phyloP scores from a whole-genome alignment of 64 coral and sea anemone genomes.

The Montipora sp. region DNA sequence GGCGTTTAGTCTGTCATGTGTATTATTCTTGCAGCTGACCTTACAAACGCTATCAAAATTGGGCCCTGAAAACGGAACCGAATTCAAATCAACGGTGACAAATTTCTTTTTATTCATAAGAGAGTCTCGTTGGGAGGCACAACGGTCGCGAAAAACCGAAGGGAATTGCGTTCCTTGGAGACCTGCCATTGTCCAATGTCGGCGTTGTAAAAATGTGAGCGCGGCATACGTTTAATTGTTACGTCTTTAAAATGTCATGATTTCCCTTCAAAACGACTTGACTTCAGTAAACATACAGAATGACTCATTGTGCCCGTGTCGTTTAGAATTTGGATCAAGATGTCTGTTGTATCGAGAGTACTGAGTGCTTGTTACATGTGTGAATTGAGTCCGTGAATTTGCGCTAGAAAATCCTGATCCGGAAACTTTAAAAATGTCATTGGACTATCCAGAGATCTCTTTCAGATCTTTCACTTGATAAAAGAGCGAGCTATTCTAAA shows the following conservation, averaged over 20 bases:
- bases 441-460: neutral
- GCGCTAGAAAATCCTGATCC: neutral
- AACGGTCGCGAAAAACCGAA: neutral
- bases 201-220: slow-evolving; percentile 35
- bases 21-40: slow-evolving; percentile 47
- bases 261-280: slow-evolving; percentile 36
- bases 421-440: too few species aligned
- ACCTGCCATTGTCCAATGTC: slow-evolving; percentile 27
- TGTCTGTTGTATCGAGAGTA: neutral
- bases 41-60: slow-evolving; percentile 25
- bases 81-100: neutral
- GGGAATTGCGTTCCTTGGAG: slow-evolving; percentile 3
- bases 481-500: neutral
- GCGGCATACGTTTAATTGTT: slow-evolving; percentile 32
- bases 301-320: neutral
- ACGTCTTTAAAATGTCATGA: slow-evolving; percentile 58
- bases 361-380: neutral
- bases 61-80: neutral
- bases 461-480: too few species aligned
- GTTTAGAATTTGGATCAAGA: neutral
- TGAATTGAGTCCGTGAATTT: neutral
- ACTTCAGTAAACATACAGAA: slow-evolving; percentile 46
- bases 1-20: slow-evolving; percentile 53
- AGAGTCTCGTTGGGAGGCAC: neutral
- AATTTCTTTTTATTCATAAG: neutral